phyloP scores from a whole-genome alignment of 2,888 invertebrate genomes.

The Rhamphomyia laevipes region DNA sequence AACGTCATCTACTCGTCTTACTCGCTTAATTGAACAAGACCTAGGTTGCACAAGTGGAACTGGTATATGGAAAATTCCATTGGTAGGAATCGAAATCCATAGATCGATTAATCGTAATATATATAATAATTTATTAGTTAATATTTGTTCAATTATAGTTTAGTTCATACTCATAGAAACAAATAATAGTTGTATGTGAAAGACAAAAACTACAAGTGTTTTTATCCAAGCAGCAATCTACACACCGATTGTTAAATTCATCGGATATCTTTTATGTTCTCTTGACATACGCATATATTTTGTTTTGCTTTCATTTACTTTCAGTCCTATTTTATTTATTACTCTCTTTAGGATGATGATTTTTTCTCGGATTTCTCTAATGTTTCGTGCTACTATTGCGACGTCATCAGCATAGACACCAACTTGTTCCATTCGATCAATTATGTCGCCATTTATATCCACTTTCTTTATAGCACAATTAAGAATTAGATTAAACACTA shows the following conservation, averaged over 20 bases:
- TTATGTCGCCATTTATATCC: background rate
- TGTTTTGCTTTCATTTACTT: background rate
- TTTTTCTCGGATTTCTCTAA: background rate
- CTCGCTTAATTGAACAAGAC: too few species aligned
- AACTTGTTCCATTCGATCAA: background rate
- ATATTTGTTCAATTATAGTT: too few species aligned
- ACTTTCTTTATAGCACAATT: background rate
- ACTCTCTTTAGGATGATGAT: background rate
- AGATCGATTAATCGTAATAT: too few species aligned
- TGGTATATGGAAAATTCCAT: too few species aligned
- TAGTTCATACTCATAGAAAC: too few species aligned
- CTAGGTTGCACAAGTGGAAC: too few species aligned
- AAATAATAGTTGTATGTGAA: too few species aligned
- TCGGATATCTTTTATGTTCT: background rate
- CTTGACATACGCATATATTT: background rate
- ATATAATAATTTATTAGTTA: too few species aligned
- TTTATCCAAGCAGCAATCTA: too few species aligned
- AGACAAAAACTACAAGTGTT: too few species aligned
- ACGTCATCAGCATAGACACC: background rate
- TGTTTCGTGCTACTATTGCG: background rate
- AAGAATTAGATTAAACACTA: background rate
- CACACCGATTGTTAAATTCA: background rate
- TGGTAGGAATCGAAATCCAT: too few species aligned
- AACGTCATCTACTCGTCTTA: too few species aligned
- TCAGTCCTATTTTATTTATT: background rate